These are phyloP conservation scores for Brienomyrus brachyistius DNA, from an alignment of 2,113 vertebrate genomes.

Conservation along the genomic window DNA sequence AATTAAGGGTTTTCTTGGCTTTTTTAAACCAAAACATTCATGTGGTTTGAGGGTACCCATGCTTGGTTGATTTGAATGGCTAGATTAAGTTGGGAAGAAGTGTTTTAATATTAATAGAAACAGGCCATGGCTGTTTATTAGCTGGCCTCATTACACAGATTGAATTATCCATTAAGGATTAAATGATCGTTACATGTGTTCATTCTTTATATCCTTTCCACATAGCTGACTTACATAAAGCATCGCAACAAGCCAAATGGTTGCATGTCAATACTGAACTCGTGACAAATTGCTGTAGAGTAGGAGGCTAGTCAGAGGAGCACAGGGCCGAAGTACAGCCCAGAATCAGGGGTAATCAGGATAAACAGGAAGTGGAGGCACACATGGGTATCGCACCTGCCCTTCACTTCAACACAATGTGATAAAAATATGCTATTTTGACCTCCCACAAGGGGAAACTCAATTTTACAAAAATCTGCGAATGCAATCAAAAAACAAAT, in stretches of 20 bases:
- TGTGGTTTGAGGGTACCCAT: neutral
- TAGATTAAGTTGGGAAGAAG: constrained; percentile 11
- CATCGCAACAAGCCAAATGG: neutral
- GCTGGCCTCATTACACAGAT: constrained; percentile 22
- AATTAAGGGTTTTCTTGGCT: neutral
- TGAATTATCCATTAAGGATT: constrained; percentile 27
- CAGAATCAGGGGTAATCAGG: neutral
- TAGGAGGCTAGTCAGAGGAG: neutral
- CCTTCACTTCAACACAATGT: neutral
- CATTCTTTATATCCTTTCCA: constrained; percentile 9
- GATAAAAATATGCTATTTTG: neutral
- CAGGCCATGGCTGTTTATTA: constrained; percentile 9
- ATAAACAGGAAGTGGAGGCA: neutral
- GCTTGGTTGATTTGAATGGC: neutral
- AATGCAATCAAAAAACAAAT: neutral
- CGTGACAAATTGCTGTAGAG: neutral
- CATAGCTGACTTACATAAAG: constrained; percentile 13
- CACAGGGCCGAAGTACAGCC: neutral
- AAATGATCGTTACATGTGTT: constrained; percentile 20
- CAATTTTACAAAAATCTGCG: neutral
- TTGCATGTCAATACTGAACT: neutral
- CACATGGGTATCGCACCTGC: neutral
- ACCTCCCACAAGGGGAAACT: neutral
- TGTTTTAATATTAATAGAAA: constrained; percentile 13
- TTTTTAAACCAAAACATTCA: neutral